These are phyloP conservation scores for Agonum fuliginosum DNA, from an alignment of 2,888 invertebrate species.

Conservation along the genomic window DNA sequence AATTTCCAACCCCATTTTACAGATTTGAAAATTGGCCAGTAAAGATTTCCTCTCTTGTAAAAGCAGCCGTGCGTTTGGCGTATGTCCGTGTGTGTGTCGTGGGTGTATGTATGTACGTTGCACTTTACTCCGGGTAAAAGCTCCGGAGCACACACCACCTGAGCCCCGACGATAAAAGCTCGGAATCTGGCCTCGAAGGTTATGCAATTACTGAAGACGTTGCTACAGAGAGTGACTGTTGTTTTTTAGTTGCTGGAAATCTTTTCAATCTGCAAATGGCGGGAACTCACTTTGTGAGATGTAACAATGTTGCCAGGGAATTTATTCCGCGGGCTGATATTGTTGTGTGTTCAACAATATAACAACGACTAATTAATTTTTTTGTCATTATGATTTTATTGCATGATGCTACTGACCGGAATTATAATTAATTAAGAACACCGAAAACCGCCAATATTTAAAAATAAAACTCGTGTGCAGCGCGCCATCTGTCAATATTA, in stretches of 20 bases:
- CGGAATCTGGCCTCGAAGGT: constrained; percentile 68
- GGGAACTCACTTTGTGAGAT: not conserved
- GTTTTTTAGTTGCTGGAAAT: constrained; percentile 31
- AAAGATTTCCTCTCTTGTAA: constrained; percentile 45
- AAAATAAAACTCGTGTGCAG: too few relatives aligned
- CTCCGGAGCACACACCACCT: constrained; percentile 67
- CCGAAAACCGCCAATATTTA: too few relatives aligned
- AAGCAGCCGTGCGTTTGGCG: constrained; percentile 4
- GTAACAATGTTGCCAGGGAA: too few relatives aligned
- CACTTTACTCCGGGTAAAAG: constrained; percentile 69
- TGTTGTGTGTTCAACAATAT: too few relatives aligned
- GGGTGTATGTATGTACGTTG: constrained; percentile 64
- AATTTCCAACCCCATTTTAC: constrained; percentile 20
- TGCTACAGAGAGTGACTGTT: constrained; percentile 43
- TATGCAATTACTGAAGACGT: constrained; percentile 66
- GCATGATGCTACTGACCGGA: too few relatives aligned
- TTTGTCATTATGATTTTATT: too few relatives aligned
- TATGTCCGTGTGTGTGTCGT: not conserved
- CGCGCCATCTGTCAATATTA: too few relatives aligned
- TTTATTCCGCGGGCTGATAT: too few relatives aligned
- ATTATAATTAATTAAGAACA: too few relatives aligned
- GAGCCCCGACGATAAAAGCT: constrained; percentile 67
- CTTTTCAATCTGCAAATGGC: not conserved
- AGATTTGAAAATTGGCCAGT: constrained; percentile 45
- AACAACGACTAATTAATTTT: too few relatives aligned